These are phyloP conservation scores for Actenoides hombroni DNA, from an alignment of 2,113 vertebrate genomes.

Conservation along the genomic window DNA sequence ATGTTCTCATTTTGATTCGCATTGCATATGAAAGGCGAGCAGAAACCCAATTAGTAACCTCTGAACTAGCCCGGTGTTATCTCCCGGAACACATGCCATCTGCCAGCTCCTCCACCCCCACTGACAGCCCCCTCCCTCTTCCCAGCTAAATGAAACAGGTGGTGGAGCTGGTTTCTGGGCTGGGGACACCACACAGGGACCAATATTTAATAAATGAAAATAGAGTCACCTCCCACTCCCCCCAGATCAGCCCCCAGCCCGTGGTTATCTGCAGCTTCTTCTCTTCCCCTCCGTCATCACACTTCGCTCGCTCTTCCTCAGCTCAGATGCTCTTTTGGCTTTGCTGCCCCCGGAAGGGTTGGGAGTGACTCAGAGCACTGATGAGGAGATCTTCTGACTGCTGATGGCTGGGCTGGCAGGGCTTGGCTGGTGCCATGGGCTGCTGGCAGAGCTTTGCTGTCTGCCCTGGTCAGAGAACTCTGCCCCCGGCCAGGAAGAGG, in stretches of 20 bases:
- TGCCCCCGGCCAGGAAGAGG: background rate
- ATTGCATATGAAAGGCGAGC: constrained; percentile 45
- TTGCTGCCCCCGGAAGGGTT: background rate
- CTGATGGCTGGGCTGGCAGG: background rate
- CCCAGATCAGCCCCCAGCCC: background rate
- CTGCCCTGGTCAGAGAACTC: background rate
- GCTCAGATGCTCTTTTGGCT: background rate
- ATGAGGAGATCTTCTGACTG: background rate
- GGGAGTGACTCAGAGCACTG: background rate
- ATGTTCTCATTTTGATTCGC: constrained; percentile 19
- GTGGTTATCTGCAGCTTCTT: background rate
- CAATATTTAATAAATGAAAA: background rate
- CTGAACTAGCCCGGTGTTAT: constrained; percentile 59
- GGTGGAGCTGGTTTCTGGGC: background rate
- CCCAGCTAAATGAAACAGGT: background rate
- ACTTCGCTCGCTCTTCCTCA: fast-evolving
- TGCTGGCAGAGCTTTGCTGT: background rate
- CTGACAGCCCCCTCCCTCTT: background rate
- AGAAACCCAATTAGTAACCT: constrained; percentile 71
- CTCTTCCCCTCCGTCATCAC: background rate
- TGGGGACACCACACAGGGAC: background rate
- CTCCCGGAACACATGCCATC: constrained; percentile 50
- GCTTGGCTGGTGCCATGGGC: background rate
- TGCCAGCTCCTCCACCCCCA: background rate
- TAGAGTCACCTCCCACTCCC: background rate